Base-by-base conservation (phyloP, 1,140 invertebrate genomes). In the Papilio polyxenes region DNA sequence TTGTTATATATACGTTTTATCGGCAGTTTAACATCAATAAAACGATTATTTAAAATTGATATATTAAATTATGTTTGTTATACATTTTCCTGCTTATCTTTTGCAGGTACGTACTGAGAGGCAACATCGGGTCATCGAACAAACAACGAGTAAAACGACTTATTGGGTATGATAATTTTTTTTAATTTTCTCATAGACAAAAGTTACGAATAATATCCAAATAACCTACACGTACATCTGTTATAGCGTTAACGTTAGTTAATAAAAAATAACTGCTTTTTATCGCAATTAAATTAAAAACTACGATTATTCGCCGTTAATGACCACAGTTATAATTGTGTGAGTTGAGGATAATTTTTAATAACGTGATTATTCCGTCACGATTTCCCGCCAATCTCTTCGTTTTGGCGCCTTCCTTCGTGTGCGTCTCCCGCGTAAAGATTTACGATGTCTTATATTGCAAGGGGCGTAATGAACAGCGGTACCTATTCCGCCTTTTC, bases 381-480 rank as follows among this genome's bases (percentile, higher is more conserved):
- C 69, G 72, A 76, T 79, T 82, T 74, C 75, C 48, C 49, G 31
- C 31, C 75, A 51, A 53, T 77, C 49, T 51, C 44, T 8, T 44
- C 44, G 75, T 75, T 75, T 77, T 13, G 75, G 17, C n/a, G 20
- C 40, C 17, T 23, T 20, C 44, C 31, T 37, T 17, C 31, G 23
- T 17, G 56, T 23, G 74, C 49, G 49, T 53, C 48, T 53, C 75
- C 44, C 10, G 44, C 75, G 75, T 20, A 23, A 81, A 82, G 81
- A 84, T 87, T 87, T 87, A 89, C 85, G 85, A 88, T 81, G 78
- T 82, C 81, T 83, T 89, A 88, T 83, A 83, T 80, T 74, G 84
- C 83, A 82, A 83, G 80, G 77, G 75, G 65, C 75, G 87, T 89
- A 89, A 87, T 90, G 87, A 87, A 87, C 85, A 90, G 78, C 89